phyloP scores from a whole-genome alignment of 2,797 vertebrate genomes.

The Gymnocypris eckloni region DNA sequence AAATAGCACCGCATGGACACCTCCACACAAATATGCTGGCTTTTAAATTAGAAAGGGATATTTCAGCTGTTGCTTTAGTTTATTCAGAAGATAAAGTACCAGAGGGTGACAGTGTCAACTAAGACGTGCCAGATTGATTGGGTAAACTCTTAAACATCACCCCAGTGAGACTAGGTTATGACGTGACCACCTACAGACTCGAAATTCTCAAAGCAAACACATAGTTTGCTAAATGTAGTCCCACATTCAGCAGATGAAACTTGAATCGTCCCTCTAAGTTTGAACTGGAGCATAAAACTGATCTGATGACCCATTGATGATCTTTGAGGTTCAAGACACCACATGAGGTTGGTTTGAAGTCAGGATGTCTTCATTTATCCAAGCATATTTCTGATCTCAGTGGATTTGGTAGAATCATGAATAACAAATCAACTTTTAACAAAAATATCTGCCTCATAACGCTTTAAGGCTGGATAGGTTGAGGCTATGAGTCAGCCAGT shows the following conservation, averaged over 20 bases:
- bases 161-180: not conserved
- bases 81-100: constrained; percentile 18
- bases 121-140: constrained; percentile 1
- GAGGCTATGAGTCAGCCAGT: constrained; percentile 1
- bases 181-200: constrained; percentile 38
- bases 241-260: not conserved
- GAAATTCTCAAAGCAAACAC: constrained; percentile 5
- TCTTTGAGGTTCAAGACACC: constrained; percentile 21
- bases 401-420: constrained; percentile 44
- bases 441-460: not conserved
- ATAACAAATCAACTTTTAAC: constrained; percentile 19
- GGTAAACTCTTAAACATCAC: constrained; percentile 14
- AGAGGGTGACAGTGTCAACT: not conserved
- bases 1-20: constrained; percentile 68
- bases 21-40: constrained; percentile 50
- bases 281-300: not conserved
- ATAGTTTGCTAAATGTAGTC: constrained; percentile 13
- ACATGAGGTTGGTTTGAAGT: constrained; percentile 46
- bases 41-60: constrained; percentile 32
- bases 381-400: constrained; percentile 36
- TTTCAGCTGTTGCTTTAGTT: constrained; percentile 17
- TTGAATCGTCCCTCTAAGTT: not conserved
- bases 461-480: not conserved
- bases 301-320: constrained; percentile 25
- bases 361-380: constrained; percentile 36